phyloP scores from a whole-genome alignment of 2,113 vertebrate species.

The Actenoides hombroni region DNA sequence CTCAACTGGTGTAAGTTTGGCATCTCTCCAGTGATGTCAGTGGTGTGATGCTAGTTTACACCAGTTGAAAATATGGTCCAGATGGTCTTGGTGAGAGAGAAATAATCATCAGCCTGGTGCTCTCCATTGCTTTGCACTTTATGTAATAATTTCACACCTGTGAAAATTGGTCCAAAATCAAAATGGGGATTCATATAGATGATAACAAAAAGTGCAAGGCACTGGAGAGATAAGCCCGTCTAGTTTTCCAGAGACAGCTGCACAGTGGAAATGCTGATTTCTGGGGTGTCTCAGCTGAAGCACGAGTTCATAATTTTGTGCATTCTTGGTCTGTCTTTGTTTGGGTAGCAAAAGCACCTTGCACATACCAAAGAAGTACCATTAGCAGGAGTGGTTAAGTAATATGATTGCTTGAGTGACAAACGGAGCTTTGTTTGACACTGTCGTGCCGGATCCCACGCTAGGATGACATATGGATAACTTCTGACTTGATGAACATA shows the following conservation, averaged over 20 bases:
- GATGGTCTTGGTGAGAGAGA: not conserved
- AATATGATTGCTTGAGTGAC: not conserved
- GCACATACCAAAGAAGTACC: not conserved
- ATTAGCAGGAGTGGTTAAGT: not conserved
- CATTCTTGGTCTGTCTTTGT: not conserved
- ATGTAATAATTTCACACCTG: not conserved
- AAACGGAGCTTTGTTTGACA: conserved; percentile 1
- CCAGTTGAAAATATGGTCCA: not conserved
- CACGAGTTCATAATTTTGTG: not conserved
- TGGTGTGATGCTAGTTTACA: not conserved
- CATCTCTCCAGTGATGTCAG: not conserved
- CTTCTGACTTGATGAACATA: not conserved
- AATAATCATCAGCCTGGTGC: not conserved
- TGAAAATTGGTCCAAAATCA: not conserved
- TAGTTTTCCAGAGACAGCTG: not conserved
- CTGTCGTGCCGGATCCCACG: not conserved
- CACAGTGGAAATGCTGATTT: not conserved
- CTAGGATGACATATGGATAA: not conserved
- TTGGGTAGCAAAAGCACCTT: not conserved
- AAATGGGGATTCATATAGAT: not conserved
- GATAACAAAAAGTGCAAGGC: not conserved
- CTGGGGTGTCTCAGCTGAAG: not conserved
- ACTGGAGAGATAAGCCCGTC: not conserved
- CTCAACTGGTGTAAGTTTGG: not conserved
- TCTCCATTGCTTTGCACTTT: not conserved